phyloP scores from a whole-genome alignment of 2,888 invertebrate genomes.

The Salticus scenicus region DNA sequence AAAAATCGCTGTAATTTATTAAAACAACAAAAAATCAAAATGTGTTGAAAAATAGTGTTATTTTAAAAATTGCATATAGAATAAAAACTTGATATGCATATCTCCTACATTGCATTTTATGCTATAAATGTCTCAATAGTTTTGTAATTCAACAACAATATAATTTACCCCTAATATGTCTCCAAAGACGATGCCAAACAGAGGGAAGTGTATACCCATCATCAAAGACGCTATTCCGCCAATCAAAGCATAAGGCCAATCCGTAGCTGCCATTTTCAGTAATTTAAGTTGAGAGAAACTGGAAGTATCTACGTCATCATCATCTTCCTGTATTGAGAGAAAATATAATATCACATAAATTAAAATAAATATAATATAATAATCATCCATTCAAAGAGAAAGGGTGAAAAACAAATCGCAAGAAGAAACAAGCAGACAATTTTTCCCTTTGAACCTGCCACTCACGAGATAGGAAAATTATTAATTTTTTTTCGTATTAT shows the following conservation, averaged over 20 bases:
- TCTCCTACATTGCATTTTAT: neutral
- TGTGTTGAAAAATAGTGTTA: too few relatives aligned
- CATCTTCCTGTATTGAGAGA: conserved; percentile 16
- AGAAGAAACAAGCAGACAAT: too few relatives aligned
- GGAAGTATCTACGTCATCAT: conserved; percentile 4
- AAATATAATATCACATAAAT: too few relatives aligned
- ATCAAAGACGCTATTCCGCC: conserved; percentile 82
- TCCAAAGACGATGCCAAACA: conserved; percentile 84
- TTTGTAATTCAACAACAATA: neutral
- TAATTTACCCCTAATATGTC: conserved; percentile 80
- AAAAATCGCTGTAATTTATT: too few relatives aligned
- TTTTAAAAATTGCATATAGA: neutral
- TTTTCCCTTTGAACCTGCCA: too few relatives aligned
- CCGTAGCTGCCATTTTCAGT: conserved; percentile 81
- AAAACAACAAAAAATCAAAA: neutral
- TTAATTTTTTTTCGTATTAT: too few relatives aligned
- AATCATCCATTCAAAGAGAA: too few relatives aligned
- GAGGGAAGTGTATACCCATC: conserved; percentile 84
- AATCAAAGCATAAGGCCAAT: conserved; percentile 81
- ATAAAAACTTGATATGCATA: neutral
- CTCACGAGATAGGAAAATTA: too few relatives aligned
- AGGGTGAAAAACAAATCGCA: too few relatives aligned
- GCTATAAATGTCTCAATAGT: neutral
- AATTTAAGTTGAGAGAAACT: conserved; percentile 77
- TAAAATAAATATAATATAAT: too few relatives aligned